Conservation (phyloP, 2,113 vertebrate species). For the Theropithecus gelada region DNA sequence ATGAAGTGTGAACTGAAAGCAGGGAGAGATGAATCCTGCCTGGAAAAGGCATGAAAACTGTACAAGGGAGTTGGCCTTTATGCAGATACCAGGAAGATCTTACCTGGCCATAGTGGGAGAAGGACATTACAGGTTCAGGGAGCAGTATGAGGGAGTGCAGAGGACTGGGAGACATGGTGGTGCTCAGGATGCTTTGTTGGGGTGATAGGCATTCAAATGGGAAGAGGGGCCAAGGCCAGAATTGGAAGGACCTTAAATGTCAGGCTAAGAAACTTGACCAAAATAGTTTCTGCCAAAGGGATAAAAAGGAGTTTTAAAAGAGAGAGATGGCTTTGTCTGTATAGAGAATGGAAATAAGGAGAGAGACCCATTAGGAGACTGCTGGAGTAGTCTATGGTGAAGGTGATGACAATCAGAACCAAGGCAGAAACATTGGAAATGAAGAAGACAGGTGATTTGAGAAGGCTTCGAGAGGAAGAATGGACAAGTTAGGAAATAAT, state of each 20-base stretch:
- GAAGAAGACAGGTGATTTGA: rapidly evolving
- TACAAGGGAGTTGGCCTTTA: neutral
- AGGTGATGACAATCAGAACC: rapidly evolving
- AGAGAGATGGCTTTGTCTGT: rapidly evolving
- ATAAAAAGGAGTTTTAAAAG: neutral
- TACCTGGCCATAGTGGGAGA: neutral
- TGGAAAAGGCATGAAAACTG: neutral
- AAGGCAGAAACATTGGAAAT: neutral
- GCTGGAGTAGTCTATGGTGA: rapidly evolving
- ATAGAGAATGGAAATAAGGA: rapidly evolving
- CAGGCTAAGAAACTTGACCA: neutral
- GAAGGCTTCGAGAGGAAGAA: neutral
- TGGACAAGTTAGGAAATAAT: neutral
- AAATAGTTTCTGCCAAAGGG: neutral
- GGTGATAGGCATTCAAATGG: neutral
- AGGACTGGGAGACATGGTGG: rapidly evolving
- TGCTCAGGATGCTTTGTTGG: rapidly evolving
- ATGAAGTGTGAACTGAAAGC: rapidly evolving
- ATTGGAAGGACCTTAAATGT: rapidly evolving
- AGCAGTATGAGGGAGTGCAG: rapidly evolving
- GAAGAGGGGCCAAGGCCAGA: neutral
- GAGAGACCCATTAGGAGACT: neutral
- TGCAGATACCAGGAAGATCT: neutral
- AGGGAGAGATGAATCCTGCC: neutral
- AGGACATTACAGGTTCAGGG: too few relatives aligned